A percentile compares a stretch with the other conserved stretches of the same genome.
Evolutionary conservation across 2,888 invertebrate genomes (phyloP).

Genomic region (Craniophora ligustri): DNA sequence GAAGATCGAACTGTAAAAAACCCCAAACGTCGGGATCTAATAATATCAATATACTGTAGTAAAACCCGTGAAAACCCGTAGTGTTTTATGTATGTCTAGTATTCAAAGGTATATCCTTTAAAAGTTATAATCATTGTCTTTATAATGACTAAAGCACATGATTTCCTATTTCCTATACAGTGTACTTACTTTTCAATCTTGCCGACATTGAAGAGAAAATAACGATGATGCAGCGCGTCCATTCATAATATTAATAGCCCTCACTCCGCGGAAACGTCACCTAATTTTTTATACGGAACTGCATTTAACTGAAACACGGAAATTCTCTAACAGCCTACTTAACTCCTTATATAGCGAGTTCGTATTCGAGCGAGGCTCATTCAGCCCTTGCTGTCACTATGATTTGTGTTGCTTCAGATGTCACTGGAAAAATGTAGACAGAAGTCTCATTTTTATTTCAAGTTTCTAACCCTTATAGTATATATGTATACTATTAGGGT

Average conservation of each 20-base stretch:
- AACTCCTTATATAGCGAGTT: conserved; percentile 25
- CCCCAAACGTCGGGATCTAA: no score
- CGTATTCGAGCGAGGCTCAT: conserved; percentile 8
- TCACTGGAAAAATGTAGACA: neutral
- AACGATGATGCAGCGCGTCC: conserved; percentile 3
- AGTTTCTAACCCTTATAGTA: no score
- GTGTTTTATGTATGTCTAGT: no score
- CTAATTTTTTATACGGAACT: conserved; percentile 19
- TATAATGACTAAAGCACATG: no score
- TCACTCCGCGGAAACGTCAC: conserved; percentile 13
- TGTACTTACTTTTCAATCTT: neutral
- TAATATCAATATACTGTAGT: no score
- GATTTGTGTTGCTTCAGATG: conserved; percentile 40
- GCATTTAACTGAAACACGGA: conserved; percentile 23
- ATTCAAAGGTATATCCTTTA: no score
- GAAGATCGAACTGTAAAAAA: no score
- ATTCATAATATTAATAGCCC: conserved; percentile 34
- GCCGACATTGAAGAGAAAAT: conserved; percentile 10
- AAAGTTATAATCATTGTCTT: no score
- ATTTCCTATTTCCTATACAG: neutral
- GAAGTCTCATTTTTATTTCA: conserved; percentile 12
- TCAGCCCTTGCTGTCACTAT: conserved; percentile 43
- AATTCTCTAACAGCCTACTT: conserved; percentile 33
- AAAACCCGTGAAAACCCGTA: no score
- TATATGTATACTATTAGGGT: no score